phyloP scores from a whole-genome alignment of 2,797 vertebrate species.

The Pitangus sulphuratus region DNA sequence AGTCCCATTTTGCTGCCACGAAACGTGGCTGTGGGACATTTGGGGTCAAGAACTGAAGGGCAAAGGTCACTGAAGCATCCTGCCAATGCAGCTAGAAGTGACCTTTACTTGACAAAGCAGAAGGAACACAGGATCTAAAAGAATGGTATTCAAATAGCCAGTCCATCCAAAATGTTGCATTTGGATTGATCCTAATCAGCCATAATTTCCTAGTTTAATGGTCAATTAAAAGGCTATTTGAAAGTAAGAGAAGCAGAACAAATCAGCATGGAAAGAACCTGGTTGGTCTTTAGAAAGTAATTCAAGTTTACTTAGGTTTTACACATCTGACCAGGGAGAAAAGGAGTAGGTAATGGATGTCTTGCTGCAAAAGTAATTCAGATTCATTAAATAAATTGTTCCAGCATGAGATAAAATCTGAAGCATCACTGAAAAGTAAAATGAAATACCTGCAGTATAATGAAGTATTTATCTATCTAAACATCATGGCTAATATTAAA shows the following conservation, averaged over 20 bases:
- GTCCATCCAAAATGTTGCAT: constrained; percentile 50
- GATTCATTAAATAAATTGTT: neutral
- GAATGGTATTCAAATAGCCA: constrained; percentile 49
- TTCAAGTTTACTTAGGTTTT: constrained; percentile 49
- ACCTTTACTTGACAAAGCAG: constrained; percentile 71
- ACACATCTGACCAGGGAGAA: constrained; percentile 32
- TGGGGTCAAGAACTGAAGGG: constrained; percentile 55
- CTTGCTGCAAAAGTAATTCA: neutral
- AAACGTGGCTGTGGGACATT: neutral
- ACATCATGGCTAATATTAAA: neutral
- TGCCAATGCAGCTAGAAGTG: constrained; percentile 44
- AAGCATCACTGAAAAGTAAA: neutral
- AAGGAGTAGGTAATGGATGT: neutral
- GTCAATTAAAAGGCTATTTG: constrained; percentile 71
- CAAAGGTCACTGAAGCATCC: constrained; percentile 66
- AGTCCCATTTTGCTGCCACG: neutral
- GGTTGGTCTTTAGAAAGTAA: constrained; percentile 38
- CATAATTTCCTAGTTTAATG: constrained; percentile 73
- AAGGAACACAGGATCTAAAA: constrained; percentile 27
- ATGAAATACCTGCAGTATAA: neutral
- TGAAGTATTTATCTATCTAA: neutral
- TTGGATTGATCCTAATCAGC: constrained; percentile 71
- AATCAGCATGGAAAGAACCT: constrained; percentile 39
- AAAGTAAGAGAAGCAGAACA: constrained; percentile 73
- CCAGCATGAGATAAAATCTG: neutral